Base-by-base conservation (phyloP, 2,888 invertebrate genomes). In the Chloromyia formosa region DNA sequence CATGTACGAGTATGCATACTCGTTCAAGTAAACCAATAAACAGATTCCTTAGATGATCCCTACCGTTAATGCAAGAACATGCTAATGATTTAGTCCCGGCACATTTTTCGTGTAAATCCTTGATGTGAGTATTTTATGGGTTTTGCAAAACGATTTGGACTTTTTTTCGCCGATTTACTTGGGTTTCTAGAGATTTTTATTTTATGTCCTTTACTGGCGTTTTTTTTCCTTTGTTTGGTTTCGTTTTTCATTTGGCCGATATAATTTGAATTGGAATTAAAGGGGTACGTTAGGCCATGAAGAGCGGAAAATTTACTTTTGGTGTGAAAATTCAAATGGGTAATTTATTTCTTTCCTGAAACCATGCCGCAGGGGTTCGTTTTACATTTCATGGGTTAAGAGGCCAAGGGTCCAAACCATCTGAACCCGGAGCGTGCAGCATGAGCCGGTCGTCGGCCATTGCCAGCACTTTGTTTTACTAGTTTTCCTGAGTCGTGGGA, bases 51-150 rank as follows among this genome's bases (percentile, higher is more conserved):
- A 40, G 56, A 56, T 71, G 42, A 56, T 56, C 71, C 42, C 56
- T 71, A 56, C 58, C 58, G 66, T 66, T 66, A 66, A 66, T 66
- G 66, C 66, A 66, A 66, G 66, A 71, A 71, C 71, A 71, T 71
- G 71, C 71, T 71, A 71, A 71, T 71, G 71, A 71, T 71, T 71
- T 58, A 71, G 71, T 71, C 71, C 56, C 58, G 42, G 40, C 40
- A 66, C 66, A 66, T 45, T 66, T 66, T 66, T 66, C 66, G 66
- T 66, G 66, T 66, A 66, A 66, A 66, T 66, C 66, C 66, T 66
- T 66, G 66, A 66, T 66, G 66, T 66, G 18, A 66, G 66, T 66
- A 66, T 66, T 66, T 62, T 66, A 66, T 66, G 66, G 66, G 22
- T 22, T 49, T 49, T 12, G 49, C 66, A 66, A 66, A 66, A 35